Percentiles rank a stretch among this genome's conserved stretches.
These are phyloP conservation scores for Plagiodera versicolora DNA, from an alignment of 2,888 invertebrate genomes.

Conservation along the genomic window DNA sequence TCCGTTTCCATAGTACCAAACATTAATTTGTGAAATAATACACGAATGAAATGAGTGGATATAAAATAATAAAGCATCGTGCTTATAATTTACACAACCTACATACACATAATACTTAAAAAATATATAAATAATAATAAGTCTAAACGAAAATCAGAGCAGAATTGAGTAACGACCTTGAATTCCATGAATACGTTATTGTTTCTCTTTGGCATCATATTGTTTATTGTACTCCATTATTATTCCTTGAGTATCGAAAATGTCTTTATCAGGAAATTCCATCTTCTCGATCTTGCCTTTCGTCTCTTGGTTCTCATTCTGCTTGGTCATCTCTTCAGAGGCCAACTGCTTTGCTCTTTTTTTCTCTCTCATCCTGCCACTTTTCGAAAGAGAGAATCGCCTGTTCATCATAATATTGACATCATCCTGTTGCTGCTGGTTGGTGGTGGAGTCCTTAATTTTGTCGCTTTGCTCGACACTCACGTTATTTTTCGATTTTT, in stretches of 20 bases:
- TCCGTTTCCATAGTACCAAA: too few species aligned
- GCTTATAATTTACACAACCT: too few species aligned
- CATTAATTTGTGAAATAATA: too few species aligned
- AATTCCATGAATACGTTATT: background rate
- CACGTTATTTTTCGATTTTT: slow-evolving; percentile 15
- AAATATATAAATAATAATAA: too few species aligned
- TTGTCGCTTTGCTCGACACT: slow-evolving; percentile 10
- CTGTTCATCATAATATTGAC: slow-evolving; percentile 29
- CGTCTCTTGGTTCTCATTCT: background rate
- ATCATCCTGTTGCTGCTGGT: slow-evolving; percentile 6
- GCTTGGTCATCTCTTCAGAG: background rate
- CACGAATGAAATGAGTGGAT: too few species aligned
- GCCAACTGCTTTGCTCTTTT: slow-evolving; percentile 25
- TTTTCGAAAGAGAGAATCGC: slow-evolving; percentile 41
- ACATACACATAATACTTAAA: too few species aligned
- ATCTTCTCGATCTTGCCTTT: background rate
- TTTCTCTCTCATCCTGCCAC: slow-evolving; percentile 43
- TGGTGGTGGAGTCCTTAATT: slow-evolving; percentile 15
- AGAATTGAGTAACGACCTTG: too few species aligned
- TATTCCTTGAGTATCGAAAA: slow-evolving; percentile 11
- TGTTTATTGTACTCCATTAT: background rate
- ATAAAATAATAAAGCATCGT: too few species aligned
- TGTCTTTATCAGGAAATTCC: slow-evolving; percentile 4
- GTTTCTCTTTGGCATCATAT: background rate
- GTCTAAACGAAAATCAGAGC: too few species aligned